Conservation (phyloP, 2,888 invertebrate genomes). For the Caenorhabditis sp. region DNA sequence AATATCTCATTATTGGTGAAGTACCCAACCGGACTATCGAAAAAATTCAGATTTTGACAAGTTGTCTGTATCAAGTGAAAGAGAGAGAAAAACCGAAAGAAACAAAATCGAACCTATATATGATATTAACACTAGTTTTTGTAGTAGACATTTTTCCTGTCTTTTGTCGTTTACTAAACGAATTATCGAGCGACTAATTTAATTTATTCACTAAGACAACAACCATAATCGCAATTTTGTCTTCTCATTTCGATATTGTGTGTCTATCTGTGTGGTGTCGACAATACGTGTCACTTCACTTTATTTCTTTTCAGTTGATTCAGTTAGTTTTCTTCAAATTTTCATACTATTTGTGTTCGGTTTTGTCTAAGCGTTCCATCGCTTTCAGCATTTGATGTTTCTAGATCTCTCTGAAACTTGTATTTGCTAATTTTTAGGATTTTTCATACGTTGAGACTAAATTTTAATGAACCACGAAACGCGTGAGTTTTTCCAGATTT, state of each 20-base stretch:
- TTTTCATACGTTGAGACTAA: too few relatives aligned
- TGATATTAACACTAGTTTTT: too few relatives aligned
- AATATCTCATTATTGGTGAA: too few relatives aligned
- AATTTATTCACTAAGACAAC: slow-evolving; percentile 51
- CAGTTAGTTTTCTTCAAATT: not conserved
- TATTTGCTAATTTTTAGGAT: not conserved
- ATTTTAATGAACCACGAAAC: too few relatives aligned
- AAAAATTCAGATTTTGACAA: too few relatives aligned
- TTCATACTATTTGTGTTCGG: too few relatives aligned
- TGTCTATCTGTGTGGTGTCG: not conserved
- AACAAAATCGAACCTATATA: too few relatives aligned
- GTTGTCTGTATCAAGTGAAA: not conserved
- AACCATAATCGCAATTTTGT: slow-evolving; percentile 46
- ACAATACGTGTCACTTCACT: not conserved
- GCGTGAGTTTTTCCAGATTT: too few relatives aligned
- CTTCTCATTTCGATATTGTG: slow-evolving; percentile 7
- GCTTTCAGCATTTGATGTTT: too few relatives aligned
- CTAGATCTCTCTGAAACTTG: not conserved
- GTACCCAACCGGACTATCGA: too few relatives aligned
- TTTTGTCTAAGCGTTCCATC: too few relatives aligned
- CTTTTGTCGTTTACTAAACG: slow-evolving; percentile 39
- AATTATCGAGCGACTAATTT: slow-evolving; percentile 49
- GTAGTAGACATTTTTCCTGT: not conserved
- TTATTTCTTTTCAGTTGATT: not conserved
- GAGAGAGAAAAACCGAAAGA: too few relatives aligned